These are phyloP conservation scores for Agapornis canus DNA, from an alignment of 2,797 vertebrate species.

Conservation along the genomic window DNA sequence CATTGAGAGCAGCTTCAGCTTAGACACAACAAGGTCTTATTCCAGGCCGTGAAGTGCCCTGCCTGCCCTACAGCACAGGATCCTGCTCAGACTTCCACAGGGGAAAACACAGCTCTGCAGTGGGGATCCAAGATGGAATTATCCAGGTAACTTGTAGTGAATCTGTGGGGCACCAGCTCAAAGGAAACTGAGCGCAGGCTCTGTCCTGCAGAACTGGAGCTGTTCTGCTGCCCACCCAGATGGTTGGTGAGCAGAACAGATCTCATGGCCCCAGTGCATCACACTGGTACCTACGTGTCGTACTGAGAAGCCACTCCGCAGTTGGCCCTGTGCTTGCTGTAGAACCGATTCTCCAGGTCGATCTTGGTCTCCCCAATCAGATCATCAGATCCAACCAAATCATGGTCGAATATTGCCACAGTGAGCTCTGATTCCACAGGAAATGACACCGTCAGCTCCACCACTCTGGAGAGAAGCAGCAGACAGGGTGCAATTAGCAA, in stretches of 20 bases:
- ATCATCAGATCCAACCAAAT: conserved; percentile 90
- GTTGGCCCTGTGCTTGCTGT: conserved; percentile 88
- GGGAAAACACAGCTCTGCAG: not conserved
- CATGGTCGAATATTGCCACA: conserved; percentile 87
- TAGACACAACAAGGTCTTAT: not conserved
- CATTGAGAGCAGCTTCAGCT: not conserved
- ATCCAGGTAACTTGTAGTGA: not conserved
- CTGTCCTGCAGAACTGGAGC: not conserved
- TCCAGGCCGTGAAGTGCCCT: not conserved
- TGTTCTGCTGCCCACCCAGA: not conserved
- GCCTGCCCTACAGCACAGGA: not conserved
- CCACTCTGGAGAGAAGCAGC: conserved; percentile 78
- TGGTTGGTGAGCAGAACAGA: accelerated
- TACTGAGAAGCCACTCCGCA: conserved; percentile 89
- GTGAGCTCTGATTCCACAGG: conserved; percentile 88
- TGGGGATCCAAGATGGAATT: not conserved
- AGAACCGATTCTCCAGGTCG: conserved; percentile 95
- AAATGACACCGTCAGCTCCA: conserved; percentile 90
- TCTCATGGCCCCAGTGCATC: not conserved
- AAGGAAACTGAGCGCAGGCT: not conserved
- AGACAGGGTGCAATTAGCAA: not conserved
- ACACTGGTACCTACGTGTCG: conserved; percentile 78
- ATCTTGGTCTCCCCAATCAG: conserved; percentile 89
- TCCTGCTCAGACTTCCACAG: not conserved
- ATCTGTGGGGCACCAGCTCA: not conserved